These are phyloP conservation scores for Sparidentex hasta DNA, from an alignment of 2,797 vertebrate species.

Conservation along the genomic window DNA sequence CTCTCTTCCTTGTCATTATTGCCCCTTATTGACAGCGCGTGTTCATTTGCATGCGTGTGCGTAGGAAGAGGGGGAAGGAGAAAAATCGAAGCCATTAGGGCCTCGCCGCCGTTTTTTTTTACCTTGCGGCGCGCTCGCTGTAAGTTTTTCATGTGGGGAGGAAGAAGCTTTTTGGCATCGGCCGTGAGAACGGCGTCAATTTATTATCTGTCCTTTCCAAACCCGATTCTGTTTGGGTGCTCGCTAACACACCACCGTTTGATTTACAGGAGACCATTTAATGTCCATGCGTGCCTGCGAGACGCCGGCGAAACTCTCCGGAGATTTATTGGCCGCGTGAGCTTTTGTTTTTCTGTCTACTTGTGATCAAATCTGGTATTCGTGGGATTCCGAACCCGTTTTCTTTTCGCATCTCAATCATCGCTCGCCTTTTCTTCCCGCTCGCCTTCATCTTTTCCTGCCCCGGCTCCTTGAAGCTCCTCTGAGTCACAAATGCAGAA, in stretches of 20 bases:
- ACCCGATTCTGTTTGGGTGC: conserved; percentile 63
- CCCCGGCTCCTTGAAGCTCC: neutral
- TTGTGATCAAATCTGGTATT: conserved; percentile 34
- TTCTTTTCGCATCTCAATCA: conserved; percentile 38
- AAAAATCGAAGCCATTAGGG: conserved; percentile 50
- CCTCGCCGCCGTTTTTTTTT: conserved; percentile 43
- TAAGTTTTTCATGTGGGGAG: conserved; percentile 27
- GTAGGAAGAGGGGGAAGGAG: neutral
- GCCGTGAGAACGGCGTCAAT: conserved; percentile 56
- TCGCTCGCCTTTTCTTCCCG: conserved; percentile 10
- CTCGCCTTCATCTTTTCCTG: conserved; percentile 16
- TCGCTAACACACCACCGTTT: conserved; percentile 65
- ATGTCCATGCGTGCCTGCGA: conserved; percentile 66
- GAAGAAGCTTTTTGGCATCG: conserved; percentile 37
- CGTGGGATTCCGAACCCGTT: conserved; percentile 36
- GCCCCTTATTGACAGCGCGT: conserved; percentile 11
- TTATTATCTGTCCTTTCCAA: conserved; percentile 69
- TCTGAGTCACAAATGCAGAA: conserved; percentile 42
- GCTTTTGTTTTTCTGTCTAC: conserved; percentile 35
- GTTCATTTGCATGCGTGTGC: neutral
- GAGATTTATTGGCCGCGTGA: conserved; percentile 56
- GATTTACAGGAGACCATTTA: conserved; percentile 71
- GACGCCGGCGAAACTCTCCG: conserved; percentile 53
- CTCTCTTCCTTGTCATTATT: conserved; percentile 36
- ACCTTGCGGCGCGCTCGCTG: conserved; percentile 31